Evolutionary conservation across 2,797 vertebrate genomes (phyloP).

Genomic region (Poecilia picta): DNA sequence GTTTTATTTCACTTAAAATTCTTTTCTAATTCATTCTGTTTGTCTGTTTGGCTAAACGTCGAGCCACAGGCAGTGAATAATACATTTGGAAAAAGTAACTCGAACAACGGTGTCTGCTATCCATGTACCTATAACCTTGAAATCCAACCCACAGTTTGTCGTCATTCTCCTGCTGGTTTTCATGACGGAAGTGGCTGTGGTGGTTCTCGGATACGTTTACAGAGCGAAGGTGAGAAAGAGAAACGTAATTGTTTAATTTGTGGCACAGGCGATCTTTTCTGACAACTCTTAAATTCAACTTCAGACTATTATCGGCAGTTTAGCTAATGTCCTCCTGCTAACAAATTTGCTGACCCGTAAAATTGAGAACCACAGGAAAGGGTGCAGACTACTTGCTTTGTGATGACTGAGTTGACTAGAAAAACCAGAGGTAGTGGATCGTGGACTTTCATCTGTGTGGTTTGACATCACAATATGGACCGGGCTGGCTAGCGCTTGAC

Average conservation of each 20-base stretch:
- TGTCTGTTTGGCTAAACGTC: neutral
- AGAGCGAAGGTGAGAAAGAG: constrained; percentile 90
- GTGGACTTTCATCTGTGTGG: neutral
- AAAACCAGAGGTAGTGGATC: neutral
- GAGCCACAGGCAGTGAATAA: neutral
- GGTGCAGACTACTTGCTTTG: neutral
- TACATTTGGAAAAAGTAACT: neutral
- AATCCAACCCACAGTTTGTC: constrained; percentile 87
- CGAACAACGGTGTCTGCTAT: constrained; percentile 7
- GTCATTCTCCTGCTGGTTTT: constrained; percentile 95
- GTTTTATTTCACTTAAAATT: neutral
- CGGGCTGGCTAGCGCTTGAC: neutral
- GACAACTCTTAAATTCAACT: neutral
- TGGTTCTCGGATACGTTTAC: constrained; percentile 95
- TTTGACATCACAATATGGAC: neutral
- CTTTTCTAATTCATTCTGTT: neutral
- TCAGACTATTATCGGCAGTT: neutral
- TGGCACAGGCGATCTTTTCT: neutral
- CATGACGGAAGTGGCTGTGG: constrained; percentile 92
- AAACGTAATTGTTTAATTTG: constrained; percentile 15
- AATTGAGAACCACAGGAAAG: neutral
- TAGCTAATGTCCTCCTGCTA: neutral
- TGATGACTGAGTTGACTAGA: neutral
- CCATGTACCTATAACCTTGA: constrained; percentile 26
- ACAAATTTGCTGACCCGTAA: neutral